A percentile compares a stretch with the other conserved stretches of the same genome.
These are phyloP conservation scores for Paedocypris micromegethes DNA, from an alignment of 2,797 vertebrate genomes.

Conservation along the genomic window DNA sequence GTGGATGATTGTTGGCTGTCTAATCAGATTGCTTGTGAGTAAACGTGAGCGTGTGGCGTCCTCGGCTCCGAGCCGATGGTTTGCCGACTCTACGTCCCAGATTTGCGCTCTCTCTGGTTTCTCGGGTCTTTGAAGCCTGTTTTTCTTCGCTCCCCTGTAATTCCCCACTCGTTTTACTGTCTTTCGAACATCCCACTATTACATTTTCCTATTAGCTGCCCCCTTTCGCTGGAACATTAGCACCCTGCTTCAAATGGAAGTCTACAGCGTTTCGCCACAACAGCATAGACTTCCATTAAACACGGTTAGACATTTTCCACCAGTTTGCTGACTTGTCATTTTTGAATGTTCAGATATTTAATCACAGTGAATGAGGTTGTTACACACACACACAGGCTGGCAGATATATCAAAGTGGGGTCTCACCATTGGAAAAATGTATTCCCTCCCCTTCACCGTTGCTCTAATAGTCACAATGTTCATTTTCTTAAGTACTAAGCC, in stretches of 20 bases:
- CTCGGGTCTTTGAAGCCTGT: constrained; percentile 16
- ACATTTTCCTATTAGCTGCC: constrained; percentile 11
- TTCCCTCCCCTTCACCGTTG: no score
- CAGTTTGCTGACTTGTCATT: no score
- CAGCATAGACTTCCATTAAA: no score
- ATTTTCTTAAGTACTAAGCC: no score
- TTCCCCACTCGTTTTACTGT: constrained; percentile 15
- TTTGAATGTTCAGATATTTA: no score
- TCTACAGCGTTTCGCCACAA: neutral
- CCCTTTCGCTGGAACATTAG: neutral
- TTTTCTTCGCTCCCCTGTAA: constrained; percentile 15
- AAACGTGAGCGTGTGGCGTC: constrained; percentile 15
- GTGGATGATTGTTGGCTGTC: constrained; percentile 39
- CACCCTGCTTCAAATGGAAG: constrained; percentile 12
- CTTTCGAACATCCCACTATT: constrained; percentile 18
- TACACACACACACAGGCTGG: no score
- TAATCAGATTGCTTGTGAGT: constrained; percentile 36
- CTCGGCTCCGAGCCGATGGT: constrained; percentile 13
- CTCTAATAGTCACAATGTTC: no score
- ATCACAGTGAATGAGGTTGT: no score
- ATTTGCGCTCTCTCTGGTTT: constrained; percentile 23
- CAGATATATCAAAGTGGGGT: no score
- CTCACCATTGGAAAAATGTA: no score
- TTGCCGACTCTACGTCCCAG: constrained; percentile 24
- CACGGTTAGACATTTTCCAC: no score